Conservation (phyloP, 2,113 vertebrate genomes). For the Chauna torquata region DNA sequence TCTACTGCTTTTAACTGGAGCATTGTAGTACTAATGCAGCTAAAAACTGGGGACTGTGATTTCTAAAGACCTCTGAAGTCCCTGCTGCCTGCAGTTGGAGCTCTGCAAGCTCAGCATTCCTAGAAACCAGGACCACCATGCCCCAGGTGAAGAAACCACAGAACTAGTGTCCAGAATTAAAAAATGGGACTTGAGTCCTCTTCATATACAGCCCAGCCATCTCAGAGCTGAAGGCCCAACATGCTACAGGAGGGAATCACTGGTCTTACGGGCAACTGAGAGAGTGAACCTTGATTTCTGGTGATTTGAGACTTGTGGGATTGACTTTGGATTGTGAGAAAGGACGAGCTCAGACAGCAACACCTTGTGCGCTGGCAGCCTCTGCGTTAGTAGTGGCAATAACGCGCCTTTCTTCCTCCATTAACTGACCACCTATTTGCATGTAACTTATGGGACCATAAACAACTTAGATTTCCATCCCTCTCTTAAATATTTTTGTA, state of each 20-base stretch:
- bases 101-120: not conserved
- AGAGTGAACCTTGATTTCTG: not conserved
- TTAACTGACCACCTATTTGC: not conserved
- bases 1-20: not conserved
- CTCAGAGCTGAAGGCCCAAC: not conserved
- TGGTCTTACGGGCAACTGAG: not conserved
- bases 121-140: not conserved
- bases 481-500: not conserved
- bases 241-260: not conserved
- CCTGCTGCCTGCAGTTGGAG: not conserved
- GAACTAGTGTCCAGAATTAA: not conserved
- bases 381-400: not conserved
- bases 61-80: not conserved
- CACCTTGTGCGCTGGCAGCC: not conserved
- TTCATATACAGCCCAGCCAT: not conserved
- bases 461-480: not conserved
- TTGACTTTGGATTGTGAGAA: not conserved
- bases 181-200: not conserved
- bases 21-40: not conserved
- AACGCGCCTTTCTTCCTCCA: not conserved
- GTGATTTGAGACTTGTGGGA: not conserved
- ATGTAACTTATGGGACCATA: not conserved
- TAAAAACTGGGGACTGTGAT: not conserved
- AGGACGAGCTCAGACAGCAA: not conserved
- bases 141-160: not conserved